Evolutionary conservation across 1,140 invertebrate species (phyloP).

Genomic region (Eciton burchellii): DNA sequence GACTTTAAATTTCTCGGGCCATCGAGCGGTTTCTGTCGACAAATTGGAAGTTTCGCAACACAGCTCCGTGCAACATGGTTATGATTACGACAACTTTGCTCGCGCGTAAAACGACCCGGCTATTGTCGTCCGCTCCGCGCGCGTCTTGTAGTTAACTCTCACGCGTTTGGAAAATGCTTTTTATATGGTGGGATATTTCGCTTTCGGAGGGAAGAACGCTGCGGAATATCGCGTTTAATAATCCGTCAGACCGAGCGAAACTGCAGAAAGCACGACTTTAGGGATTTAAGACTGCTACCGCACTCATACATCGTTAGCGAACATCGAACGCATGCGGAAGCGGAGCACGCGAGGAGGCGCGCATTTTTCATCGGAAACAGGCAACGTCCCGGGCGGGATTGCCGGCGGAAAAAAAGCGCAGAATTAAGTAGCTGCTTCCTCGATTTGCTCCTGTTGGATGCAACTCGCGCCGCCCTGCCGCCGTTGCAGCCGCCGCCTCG

Average conservation of each 20-base stretch:
- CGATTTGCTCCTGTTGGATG: constrained; percentile 31
- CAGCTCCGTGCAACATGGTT: neutral
- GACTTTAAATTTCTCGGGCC: constrained; percentile 9
- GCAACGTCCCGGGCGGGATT: constrained; percentile 50
- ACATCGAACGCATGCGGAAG: neutral
- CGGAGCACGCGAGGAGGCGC: constrained; percentile 39
- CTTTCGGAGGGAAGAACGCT: no score
- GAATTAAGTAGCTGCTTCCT: constrained; percentile 64
- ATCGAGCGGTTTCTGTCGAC: neutral
- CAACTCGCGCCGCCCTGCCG: neutral
- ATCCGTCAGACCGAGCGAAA: neutral
- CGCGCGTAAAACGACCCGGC: no score
- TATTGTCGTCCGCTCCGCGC: neutral
- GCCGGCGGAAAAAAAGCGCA: constrained; percentile 2
- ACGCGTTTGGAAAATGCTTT: no score
- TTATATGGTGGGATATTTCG: no score
- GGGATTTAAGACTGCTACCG: neutral
- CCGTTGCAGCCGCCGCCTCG: constrained; percentile 3
- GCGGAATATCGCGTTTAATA: constrained; percentile 18
- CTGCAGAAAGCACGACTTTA: neutral
- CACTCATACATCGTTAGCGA: neutral
- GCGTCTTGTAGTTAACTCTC: no score
- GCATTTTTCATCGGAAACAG: constrained; percentile 55
- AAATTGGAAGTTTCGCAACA: neutral
- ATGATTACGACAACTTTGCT: neutral